Percentiles rank a stretch among this genome's conserved stretches.
These are phyloP conservation scores for Poeciliopsis turneri DNA, from an alignment of 2,797 vertebrate species.

Conservation along the genomic window DNA sequence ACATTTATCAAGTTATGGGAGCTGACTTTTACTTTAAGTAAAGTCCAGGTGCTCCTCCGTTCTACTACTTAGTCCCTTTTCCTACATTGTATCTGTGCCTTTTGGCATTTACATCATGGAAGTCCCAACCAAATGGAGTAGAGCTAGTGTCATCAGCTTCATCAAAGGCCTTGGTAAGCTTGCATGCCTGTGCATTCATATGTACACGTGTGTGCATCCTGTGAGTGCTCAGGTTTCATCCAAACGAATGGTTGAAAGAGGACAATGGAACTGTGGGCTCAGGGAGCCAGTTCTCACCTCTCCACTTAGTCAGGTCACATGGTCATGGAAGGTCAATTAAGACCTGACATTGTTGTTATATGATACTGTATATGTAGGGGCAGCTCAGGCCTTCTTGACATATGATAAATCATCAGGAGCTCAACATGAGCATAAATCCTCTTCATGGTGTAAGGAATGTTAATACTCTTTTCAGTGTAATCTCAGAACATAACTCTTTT, in stretches of 20 bases:
- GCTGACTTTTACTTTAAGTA: constrained; percentile 33
- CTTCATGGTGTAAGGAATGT: constrained; percentile 13
- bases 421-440: neutral
- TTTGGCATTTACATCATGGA: constrained; percentile 81
- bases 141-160: constrained; percentile 93
- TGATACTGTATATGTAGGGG: neutral
- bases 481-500: constrained; percentile 39
- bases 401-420: neutral
- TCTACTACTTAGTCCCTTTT: constrained; percentile 9
- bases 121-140: constrained; percentile 91
- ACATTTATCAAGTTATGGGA: constrained; percentile 42
- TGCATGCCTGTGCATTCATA: constrained; percentile 31
- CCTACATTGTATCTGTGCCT: constrained; percentile 14
- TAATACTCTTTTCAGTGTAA: constrained; percentile 22
- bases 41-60: constrained; percentile 20
- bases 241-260: constrained; percentile 29
- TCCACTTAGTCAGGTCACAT: constrained; percentile 41
- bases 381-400: neutral
- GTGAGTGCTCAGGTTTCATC: constrained; percentile 41
- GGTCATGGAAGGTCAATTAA: constrained; percentile 48
- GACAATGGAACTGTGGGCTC: neutral
- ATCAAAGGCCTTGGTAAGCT: constrained; percentile 98
- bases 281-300: constrained; percentile 37
- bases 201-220: constrained; percentile 44
- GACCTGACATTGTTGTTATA: constrained; percentile 18